Evolutionary conservation across 2,113 vertebrate species (phyloP), one percentile per base, ranked within the genome.

Genomic region (Grantiella picta): DNA sequence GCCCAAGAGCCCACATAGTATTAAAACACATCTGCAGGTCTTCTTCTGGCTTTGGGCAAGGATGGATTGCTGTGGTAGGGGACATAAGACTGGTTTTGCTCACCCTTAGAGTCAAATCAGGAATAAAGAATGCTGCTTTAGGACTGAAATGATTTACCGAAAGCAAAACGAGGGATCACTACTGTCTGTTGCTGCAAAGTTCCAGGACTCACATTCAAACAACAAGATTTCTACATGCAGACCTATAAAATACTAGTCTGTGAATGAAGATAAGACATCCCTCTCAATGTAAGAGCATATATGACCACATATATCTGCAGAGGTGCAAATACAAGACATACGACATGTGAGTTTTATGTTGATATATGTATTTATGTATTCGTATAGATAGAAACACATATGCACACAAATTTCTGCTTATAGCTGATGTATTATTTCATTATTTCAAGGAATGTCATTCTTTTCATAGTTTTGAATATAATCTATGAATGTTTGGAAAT

Each of bases 61-160:
- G 9, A 52, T 28, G 11, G 16, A 61, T 52, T 75, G 7, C 8
- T 50, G 5, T 69, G 18, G 9, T 2, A n/a, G 11, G 20, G 23
- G 72, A 31, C 3, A 5, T 42, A 38, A 53, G 22, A 29, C 0
- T 1, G 1, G 3, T 52, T 88, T 68, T 91, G 0, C 12, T 47
- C 3, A 8, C 7, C 5, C 42, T 52, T 28, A 45, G 17, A 36
- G 23, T 40, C 21, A 79, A 50, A 79, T 22, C 6, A 60, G 27
- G 54, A 77, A 79, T 49, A 23, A 40, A 70, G 8, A 60, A 20
- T n/a, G 44, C 8, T 70, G 11, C 20, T 82, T 65, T 70, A 75
- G 29, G 27, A 61, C 28, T 22, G 29, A 79, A 17, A 36, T 31
- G 2, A 36, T 47, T 15, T 31, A 27, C 5, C 19, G 60, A 21